phyloP scores from a whole-genome alignment of 2,888 invertebrate species.

The Cinara cedri region DNA sequence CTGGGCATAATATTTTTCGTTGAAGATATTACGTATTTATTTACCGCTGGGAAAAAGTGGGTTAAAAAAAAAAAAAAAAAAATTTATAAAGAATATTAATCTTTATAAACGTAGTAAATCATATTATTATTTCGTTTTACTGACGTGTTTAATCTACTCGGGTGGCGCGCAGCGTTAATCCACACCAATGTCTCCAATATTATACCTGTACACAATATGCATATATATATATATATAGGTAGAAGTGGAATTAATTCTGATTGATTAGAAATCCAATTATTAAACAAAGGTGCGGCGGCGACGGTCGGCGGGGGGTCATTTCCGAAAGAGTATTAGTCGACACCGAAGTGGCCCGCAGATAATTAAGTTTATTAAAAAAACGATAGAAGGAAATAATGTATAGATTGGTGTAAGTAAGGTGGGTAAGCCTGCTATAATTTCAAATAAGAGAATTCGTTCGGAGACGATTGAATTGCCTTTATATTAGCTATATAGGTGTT shows the following conservation, averaged over 20 bases:
- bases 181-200: constrained; percentile 18
- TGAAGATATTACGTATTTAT: too few species aligned
- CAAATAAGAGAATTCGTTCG: too few species aligned
- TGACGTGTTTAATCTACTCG: constrained; percentile 23
- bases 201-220: too few species aligned
- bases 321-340: not conserved
- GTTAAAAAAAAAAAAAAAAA: not conserved
- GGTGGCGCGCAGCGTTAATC: constrained; percentile 9
- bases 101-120: not conserved
- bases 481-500: too few species aligned
- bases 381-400: too few species aligned
- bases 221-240: not conserved
- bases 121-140: not conserved
- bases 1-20: not conserved
- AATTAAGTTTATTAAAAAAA: too few species aligned
- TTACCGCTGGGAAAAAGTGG: too few species aligned
- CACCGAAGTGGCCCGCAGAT: not conserved
- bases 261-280: constrained; percentile 44
- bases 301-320: not conserved
- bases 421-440: too few species aligned
- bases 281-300: not conserved
- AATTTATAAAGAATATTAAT: not conserved
- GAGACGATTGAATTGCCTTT: too few species aligned
- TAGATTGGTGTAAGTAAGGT: too few species aligned
- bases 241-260: constrained; percentile 32